Conservation (phyloP, 2,888 invertebrate genomes). For the Lochmaea capreae region DNA sequence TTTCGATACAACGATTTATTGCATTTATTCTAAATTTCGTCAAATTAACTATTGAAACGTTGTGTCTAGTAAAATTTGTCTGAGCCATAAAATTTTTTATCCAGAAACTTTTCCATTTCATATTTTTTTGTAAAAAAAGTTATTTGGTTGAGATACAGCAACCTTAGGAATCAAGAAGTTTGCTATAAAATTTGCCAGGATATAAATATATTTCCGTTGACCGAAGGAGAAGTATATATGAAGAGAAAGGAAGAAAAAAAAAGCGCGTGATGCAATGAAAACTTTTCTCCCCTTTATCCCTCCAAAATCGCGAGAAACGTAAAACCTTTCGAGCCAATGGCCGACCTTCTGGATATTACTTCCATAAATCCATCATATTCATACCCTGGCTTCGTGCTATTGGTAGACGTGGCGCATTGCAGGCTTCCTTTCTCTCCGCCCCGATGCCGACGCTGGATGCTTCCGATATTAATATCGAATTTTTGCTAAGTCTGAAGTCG, state of each 20-base stretch:
- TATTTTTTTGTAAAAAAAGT: too few species aligned
- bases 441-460: slow-evolving; percentile 62
- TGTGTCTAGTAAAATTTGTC: too few species aligned
- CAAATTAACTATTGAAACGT: too few species aligned
- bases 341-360: slow-evolving; percentile 79
- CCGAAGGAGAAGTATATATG: slow-evolving; percentile 13
- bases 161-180: too few species aligned
- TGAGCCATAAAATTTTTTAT: too few species aligned
- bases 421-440: slow-evolving; percentile 59
- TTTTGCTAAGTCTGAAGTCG: slow-evolving; percentile 69
- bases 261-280: slow-evolving; percentile 34
- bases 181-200: too few species aligned
- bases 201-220: neutral
- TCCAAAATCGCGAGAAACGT: slow-evolving; percentile 26
- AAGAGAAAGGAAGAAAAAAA: slow-evolving; percentile 15
- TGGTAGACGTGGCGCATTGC: slow-evolving; percentile 61
- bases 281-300: slow-evolving; percentile 26
- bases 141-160: too few species aligned
- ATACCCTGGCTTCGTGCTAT: slow-evolving; percentile 61
- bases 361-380: slow-evolving; percentile 78
- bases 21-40: too few species aligned
- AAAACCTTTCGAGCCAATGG: slow-evolving; percentile 70
- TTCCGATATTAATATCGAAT: slow-evolving; percentile 86
- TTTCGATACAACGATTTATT: too few species aligned
- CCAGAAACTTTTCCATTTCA: too few species aligned